Percentiles rank a stretch among this genome's conserved stretches.
Evolutionary conservation across 2,113 vertebrate genomes (phyloP).

Genomic region (Fregetta grallaria): DNA sequence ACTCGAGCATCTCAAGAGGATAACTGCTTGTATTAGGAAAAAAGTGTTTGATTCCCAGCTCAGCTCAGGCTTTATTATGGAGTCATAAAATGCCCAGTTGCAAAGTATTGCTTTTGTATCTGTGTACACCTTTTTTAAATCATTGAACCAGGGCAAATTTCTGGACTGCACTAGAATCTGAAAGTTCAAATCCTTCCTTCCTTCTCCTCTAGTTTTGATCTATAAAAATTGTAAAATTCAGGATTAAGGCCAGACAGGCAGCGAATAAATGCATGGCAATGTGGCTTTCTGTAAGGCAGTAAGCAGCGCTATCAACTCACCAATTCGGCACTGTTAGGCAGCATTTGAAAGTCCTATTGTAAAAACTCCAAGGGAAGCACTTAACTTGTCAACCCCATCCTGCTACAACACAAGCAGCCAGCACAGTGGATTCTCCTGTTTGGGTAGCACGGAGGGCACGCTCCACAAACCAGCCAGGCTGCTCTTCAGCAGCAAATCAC

Average conservation of each 20-base stretch:
- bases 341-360: conserved; percentile 41
- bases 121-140: neutral
- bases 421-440: neutral
- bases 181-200: neutral
- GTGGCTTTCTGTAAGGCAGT: fast-evolving
- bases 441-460: neutral
- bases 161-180: neutral
- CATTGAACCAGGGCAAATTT: neutral
- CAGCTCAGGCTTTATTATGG: neutral
- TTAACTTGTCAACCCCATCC: conserved; percentile 67
- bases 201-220: neutral
- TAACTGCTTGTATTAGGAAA: neutral
- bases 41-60: neutral
- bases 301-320: neutral
- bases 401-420: neutral
- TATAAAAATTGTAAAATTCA: neutral
- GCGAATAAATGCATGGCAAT: neutral
- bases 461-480: neutral
- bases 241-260: neutral
- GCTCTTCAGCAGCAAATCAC: neutral
- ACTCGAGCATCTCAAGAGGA: neutral
- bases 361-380: conserved; percentile 59
- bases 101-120: neutral
- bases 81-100: neutral
- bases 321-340: neutral